These are phyloP conservation scores for Polymixis lichenea DNA, from an alignment of 2,888 invertebrate genomes.

Conservation along the genomic window DNA sequence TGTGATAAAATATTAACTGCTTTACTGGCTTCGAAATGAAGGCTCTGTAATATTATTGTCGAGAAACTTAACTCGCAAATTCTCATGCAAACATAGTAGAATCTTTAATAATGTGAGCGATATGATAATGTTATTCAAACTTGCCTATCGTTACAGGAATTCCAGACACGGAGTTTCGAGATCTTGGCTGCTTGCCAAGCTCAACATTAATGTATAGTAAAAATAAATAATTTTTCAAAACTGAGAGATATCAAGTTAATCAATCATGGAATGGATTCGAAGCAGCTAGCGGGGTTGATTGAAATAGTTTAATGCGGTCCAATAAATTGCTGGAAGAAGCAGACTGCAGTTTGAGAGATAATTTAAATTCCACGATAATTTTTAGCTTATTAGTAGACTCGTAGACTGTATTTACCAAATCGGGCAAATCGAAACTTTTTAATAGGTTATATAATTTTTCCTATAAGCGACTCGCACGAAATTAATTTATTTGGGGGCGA, in stretches of 20 bases:
- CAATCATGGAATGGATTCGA: slow-evolving; percentile 37
- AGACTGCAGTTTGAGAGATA: slow-evolving; percentile 3
- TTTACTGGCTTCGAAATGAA: slow-evolving; percentile 1
- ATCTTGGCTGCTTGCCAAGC: slow-evolving; percentile 54
- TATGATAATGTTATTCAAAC: slow-evolving; percentile 57
- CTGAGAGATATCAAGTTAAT: slow-evolving; percentile 26
- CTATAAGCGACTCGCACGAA: no score
- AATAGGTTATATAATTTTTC: no score
- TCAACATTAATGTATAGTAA: slow-evolving; percentile 19
- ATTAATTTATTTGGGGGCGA: no score
- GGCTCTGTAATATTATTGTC: slow-evolving; percentile 13
- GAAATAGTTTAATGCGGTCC: slow-evolving; percentile 32
- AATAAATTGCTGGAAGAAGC: slow-evolving; percentile 16
- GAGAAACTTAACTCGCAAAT: slow-evolving; percentile 43
- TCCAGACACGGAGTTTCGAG: slow-evolving; percentile 32
- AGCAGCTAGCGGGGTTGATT: slow-evolving; percentile 27
- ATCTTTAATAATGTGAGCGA: slow-evolving; percentile 48
- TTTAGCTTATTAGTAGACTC: background rate
- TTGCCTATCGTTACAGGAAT: slow-evolving; percentile 32
- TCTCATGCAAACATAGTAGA: slow-evolving; percentile 26
- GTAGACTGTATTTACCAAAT: no score
- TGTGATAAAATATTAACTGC: slow-evolving; percentile 4
- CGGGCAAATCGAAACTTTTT: no score
- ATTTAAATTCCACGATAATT: background rate
- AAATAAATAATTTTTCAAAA: slow-evolving; percentile 43